phyloP scores from a whole-genome alignment of 2,797 vertebrate genomes.

The Alcedo quadribrachys region DNA sequence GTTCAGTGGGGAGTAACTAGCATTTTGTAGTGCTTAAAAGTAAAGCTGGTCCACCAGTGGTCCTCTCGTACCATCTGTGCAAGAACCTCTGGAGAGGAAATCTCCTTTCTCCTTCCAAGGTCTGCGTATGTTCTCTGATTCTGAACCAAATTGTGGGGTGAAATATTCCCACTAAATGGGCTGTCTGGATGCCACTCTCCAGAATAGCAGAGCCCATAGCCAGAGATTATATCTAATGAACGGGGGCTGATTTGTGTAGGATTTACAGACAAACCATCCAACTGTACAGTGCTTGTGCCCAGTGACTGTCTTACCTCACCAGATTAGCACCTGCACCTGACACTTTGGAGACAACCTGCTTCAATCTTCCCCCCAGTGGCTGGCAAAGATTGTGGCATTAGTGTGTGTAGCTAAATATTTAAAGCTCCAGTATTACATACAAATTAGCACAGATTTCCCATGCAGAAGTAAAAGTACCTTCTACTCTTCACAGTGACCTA shows the following conservation, averaged over 20 bases:
- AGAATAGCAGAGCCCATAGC: neutral
- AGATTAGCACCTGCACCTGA: neutral
- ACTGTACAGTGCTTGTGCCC: neutral
- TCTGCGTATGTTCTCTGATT: neutral
- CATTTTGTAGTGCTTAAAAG: neutral
- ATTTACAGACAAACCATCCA: neutral
- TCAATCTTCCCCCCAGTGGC: neutral
- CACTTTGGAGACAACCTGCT: neutral
- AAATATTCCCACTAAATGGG: neutral
- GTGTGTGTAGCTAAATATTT: neutral
- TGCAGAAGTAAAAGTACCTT: conserved; percentile 23
- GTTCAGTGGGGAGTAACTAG: neutral
- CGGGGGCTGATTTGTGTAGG: neutral
- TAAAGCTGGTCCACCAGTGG: neutral
- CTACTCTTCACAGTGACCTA: neutral
- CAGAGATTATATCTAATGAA: neutral
- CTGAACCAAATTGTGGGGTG: neutral
- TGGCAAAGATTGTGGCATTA: neutral
- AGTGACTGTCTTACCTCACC: neutral
- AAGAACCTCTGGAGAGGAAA: neutral
- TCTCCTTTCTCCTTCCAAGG: neutral
- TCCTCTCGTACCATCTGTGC: neutral
- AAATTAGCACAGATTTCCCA: neutral
- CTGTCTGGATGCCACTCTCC: neutral
- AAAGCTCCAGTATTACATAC: neutral